Base-by-base conservation (phyloP, 2,797 vertebrate species). In the Tragelaphus oryx region DNA sequence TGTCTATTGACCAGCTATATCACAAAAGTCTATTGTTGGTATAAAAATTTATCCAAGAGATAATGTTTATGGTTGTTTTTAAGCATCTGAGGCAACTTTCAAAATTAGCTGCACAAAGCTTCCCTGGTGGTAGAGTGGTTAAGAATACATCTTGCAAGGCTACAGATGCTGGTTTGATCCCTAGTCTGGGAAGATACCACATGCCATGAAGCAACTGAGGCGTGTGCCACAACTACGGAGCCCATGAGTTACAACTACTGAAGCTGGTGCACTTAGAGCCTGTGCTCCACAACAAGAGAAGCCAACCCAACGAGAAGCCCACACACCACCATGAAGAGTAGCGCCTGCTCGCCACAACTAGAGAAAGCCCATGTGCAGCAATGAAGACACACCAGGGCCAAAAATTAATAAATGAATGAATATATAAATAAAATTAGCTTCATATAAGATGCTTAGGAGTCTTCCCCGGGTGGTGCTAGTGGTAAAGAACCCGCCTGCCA, bases 31-130 rank as follows among this genome's bases (percentile, higher is more conserved):
- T 84, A 37, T 50, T 54, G 17, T 65, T 20, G 28, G 22, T 9
- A 46, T 87, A 93, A 76, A 96, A 68, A 4, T 83, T 94, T 83
- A 82, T 65, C 89, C 87, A 82, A 78, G 30, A 80, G 1, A 93
- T 44, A 79, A 93, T 95, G 85, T 59, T n/a, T 71, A 7, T 80
- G 10, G 17, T 50, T 79, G 33, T 74, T 95, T 95, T 79, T 84
- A 87, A 87, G 86, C 41, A 79, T 87, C 11, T 44, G 24, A 81
- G 41, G 89, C 28, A 91, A 55, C 3, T 28, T 92, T 84, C 12
- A 44, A 78, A 57, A 90, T 76, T 55, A 75, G 57, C 26, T 87
- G 0, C 11, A 20, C 54, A 60, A 37, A 37, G 65, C 65, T 71
- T 71, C 65, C 20, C 65, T 71, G 65, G 65, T 37, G 65, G 65